Conservation (phyloP, 2,888 invertebrate genomes). For the Torymus aiolomorphi region DNA sequence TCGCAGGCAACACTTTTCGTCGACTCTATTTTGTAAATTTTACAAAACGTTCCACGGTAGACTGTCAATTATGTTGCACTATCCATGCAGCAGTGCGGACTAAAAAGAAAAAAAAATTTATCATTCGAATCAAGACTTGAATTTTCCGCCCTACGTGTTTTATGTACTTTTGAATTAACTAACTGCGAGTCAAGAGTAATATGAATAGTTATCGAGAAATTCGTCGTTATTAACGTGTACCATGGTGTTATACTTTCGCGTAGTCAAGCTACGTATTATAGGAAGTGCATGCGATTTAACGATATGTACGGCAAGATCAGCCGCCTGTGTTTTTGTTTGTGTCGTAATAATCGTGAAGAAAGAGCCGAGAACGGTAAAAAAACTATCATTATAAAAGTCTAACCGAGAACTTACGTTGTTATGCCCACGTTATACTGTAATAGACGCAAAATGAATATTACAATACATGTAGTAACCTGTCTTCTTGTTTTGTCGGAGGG, state of each 20-base stretch:
- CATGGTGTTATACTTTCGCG: conserved; percentile 3
- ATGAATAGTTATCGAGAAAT: conserved; percentile 16
- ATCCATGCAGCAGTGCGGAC: conserved; percentile 5
- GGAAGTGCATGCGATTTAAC: conserved; percentile 4
- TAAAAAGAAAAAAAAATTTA: not conserved
- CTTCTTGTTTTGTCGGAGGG: conserved; percentile 33
- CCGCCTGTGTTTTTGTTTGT: conserved; percentile 14
- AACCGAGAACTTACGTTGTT: conserved; percentile 16
- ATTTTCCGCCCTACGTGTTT: conserved; percentile 33
- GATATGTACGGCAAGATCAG: not conserved
- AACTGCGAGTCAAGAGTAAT: conserved; percentile 30
- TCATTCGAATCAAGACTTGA: conserved; percentile 18
- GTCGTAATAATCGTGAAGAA: not conserved
- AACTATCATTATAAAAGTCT: conserved; percentile 9
- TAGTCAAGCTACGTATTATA: conserved; percentile 15
- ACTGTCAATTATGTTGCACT: conserved; percentile 37
- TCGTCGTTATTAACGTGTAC: conserved; percentile 28
- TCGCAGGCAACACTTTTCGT: conserved; percentile 26
- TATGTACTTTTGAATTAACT: conserved; percentile 8
- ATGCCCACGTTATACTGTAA: conserved; percentile 33
- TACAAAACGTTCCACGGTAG: conserved; percentile 17
- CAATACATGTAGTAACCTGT: conserved; percentile 9
- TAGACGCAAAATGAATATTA: conserved; percentile 30
- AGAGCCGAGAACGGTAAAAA: too few relatives aligned
- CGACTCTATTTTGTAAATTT: conserved; percentile 42